phyloP scores from a whole-genome alignment of 2,888 invertebrate species.

The Drosophila hawaiiensis region DNA sequence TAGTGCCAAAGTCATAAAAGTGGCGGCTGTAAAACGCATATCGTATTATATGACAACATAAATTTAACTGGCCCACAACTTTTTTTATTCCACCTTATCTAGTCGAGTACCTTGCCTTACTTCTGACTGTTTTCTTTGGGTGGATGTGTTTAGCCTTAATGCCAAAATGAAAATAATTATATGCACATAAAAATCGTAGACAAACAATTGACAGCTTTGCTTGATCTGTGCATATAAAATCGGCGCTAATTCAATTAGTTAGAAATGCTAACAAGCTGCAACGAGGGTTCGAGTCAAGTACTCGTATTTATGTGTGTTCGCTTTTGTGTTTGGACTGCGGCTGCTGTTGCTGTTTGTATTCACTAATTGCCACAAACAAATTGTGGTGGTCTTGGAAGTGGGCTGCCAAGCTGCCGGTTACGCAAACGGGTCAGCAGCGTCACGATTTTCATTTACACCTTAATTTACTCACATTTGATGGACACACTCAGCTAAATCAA shows the following conservation, averaged over 20 bases:
- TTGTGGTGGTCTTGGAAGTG: slow-evolving; percentile 61
- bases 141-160: slow-evolving; percentile 25
- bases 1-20: slow-evolving; percentile 69
- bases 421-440: slow-evolving; percentile 67
- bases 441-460: slow-evolving; percentile 60
- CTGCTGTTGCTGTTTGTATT: slow-evolving; percentile 40
- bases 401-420: slow-evolving; percentile 48
- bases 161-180: slow-evolving; percentile 56
- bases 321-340: slow-evolving; percentile 15
- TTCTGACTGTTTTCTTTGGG: slow-evolving; percentile 5
- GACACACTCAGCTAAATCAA: slow-evolving; percentile 26
- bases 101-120: slow-evolving; percentile 14
- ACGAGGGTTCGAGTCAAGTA: slow-evolving; percentile 31
- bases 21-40: slow-evolving; percentile 46
- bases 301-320: slow-evolving; percentile 30
- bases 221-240: slow-evolving; percentile 38
- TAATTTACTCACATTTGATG: slow-evolving; percentile 43
- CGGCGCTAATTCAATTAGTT: slow-evolving; percentile 74
- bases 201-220: slow-evolving; percentile 27
- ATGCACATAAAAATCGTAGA: slow-evolving; percentile 59
- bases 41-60: slow-evolving; percentile 59
- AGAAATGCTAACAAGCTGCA: slow-evolving; percentile 54
- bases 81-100: slow-evolving; percentile 46
- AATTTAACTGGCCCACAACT: slow-evolving; percentile 44
- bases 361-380: slow-evolving; percentile 67